phyloP scores from a whole-genome alignment of 30 jellyfish, hydroid and myxozoan genomes.

The Hydractinia echinata region DNA sequence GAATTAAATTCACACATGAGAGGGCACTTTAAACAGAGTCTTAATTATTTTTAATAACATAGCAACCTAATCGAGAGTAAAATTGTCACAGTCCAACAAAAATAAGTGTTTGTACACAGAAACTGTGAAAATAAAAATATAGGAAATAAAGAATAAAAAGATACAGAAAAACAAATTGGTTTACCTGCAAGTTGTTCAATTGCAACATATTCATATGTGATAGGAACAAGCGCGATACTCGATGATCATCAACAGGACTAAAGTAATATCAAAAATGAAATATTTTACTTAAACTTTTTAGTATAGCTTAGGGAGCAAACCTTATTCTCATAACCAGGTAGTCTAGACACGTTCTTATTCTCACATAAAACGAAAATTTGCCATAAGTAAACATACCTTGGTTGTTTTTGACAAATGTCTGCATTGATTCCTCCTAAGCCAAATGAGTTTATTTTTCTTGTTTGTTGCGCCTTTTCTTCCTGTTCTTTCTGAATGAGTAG shows the following conservation, averaged over 20 bases:
- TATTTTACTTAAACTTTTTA: too few species aligned
- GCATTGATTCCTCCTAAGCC: neutral
- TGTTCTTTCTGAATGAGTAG: neutral
- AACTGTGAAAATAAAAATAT: neutral
- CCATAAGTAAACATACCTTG: neutral
- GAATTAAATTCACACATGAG: too few species aligned
- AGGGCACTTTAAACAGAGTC: too few species aligned
- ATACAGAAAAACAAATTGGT: neutral
- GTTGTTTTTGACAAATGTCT: slow-evolving; percentile 12
- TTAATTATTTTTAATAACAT: too few species aligned
- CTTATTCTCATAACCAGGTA: too few species aligned
- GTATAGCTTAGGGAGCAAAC: too few species aligned
- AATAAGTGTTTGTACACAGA: too few species aligned
- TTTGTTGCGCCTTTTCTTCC: neutral
- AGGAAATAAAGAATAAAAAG: neutral
- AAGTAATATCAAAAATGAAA: neutral
- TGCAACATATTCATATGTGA: slow-evolving; percentile 82
- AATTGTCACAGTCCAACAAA: too few species aligned
- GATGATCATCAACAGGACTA: slow-evolving; percentile 40
- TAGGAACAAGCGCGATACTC: slow-evolving; percentile 65
- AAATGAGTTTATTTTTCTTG: neutral
- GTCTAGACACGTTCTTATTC: too few species aligned
- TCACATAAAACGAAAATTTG: neutral
- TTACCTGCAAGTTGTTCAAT: slow-evolving; percentile 65
- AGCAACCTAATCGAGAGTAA: too few species aligned